Base-by-base conservation (phyloP, 2,797 vertebrate species). In the Paedocypris micromegethes region DNA sequence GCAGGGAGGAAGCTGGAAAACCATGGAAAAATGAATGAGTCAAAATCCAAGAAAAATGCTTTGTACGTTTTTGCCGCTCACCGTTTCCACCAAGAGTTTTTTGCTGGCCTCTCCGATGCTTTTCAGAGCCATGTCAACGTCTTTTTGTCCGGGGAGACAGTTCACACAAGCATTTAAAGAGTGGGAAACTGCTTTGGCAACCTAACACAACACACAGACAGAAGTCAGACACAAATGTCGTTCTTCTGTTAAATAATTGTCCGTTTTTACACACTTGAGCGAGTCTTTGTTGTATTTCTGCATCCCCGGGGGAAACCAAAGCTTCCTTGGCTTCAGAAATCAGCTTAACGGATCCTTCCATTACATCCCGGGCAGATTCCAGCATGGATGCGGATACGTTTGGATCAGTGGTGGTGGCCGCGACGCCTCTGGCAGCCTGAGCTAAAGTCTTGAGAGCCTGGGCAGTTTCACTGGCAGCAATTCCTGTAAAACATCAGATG, bases 101-200 rank as follows among this genome's bases (percentile, higher is more conserved):
- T 97, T 98, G 89, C 95, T 98, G 71, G 96, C 93, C 72, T 98
- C 96, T 3, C 95, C 94, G 0, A 98, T 98, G 82, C 93, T 96
- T 84, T 95, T 94, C 41, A 98, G 88, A 63, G 96, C 96, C 86
- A 98, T 93, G 55, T 98, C 96, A 60, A 98, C 96, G 76, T 98
- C 96, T 84, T 97, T 98, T 82, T 98, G 95, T 44, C 96, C 96
- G 5, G 96, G 95, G 58, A 98, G 90, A 83, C 95, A 98, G 77
- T 98, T 98, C 68, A 98, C 96, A 0, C 96, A 98, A 81, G 94
- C 96, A 78, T 97, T 98, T 81, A 98, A 80, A 2, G 96, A 98
- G 83, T 97, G 94, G 0, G 96, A 98, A 59, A 98, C 96, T 0
- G 95, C 93, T 85, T 97, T 98, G 73, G 95, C 96, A 78, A 98